These are phyloP conservation scores for Bombus sylvicola DNA, from an alignment of 1,140 invertebrate species.

Conservation along the genomic window DNA sequence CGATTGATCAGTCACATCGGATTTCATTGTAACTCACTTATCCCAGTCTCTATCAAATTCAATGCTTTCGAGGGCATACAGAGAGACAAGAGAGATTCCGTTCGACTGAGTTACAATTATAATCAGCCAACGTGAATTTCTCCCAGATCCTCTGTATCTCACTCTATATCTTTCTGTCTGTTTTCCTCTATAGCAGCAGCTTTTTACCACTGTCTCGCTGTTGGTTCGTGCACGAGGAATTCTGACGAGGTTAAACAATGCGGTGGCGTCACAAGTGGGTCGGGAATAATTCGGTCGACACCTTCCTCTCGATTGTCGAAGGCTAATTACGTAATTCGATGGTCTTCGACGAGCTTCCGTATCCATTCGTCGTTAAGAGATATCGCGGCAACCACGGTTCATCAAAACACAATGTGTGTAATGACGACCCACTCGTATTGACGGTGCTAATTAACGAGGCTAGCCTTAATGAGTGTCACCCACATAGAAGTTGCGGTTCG, in stretches of 20 bases:
- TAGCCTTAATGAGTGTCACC: conserved; percentile 57
- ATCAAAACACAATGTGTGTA: conserved; percentile 62
- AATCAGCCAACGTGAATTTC: conserved; percentile 18
- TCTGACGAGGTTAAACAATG: conserved; percentile 58
- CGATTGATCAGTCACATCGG: conserved; percentile 30
- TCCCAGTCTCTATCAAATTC: conserved; percentile 29
- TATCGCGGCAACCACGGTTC: conserved; percentile 40
- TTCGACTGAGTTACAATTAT: conserved; percentile 43
- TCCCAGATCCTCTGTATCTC: background rate
- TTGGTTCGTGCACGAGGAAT: conserved; percentile 25
- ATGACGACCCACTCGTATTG: conserved; percentile 37
- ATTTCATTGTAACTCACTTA: conserved; percentile 45
- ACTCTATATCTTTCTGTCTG: too few species aligned
- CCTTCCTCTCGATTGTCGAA: conserved; percentile 36
- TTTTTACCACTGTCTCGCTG: background rate
- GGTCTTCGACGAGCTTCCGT: conserved; percentile 45
- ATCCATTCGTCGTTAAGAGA: conserved; percentile 57
- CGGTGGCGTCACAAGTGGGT: conserved; percentile 48
- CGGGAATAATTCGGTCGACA: conserved; percentile 53
- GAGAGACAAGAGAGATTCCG: conserved; percentile 29
- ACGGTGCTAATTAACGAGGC: conserved; percentile 58
- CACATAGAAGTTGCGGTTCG: background rate
- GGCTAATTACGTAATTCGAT: conserved; percentile 65
- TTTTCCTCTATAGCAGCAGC: background rate
- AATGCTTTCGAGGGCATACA: conserved; percentile 6